Conservation (phyloP, 2,888 invertebrate genomes). For the Heterodera filipjevi region DNA sequence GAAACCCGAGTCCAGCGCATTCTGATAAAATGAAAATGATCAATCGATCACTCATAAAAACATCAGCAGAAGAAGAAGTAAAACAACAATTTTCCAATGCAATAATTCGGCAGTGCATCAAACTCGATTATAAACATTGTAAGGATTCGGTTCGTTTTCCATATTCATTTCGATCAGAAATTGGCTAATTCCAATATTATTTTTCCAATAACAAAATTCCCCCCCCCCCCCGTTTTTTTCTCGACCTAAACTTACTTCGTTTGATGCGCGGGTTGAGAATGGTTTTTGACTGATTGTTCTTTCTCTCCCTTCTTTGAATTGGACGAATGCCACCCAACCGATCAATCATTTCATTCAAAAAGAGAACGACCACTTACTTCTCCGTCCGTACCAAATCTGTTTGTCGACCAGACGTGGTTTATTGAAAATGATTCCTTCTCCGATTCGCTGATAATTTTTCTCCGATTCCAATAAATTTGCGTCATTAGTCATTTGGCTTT, state of each 20-base stretch:
- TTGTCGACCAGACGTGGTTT: neutral
- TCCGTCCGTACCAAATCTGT: neutral
- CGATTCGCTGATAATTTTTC: conserved; percentile 3
- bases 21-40: too few relatives aligned
- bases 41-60: too few relatives aligned
- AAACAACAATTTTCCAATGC: too few relatives aligned
- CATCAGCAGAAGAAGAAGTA: too few relatives aligned
- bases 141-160: too few relatives aligned
- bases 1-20: too few relatives aligned
- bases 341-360: conserved; percentile 3
- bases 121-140: too few relatives aligned
- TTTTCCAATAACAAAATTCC: too few relatives aligned
- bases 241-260: neutral
- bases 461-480: neutral
- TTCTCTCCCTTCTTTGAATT: neutral
- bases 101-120: too few relatives aligned
- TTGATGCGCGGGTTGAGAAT: neutral
- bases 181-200: too few relatives aligned
- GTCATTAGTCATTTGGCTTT: neutral
- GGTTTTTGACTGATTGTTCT: neutral
- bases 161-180: too few relatives aligned
- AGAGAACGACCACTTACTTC: neutral
- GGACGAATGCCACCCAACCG: conserved; percentile 1
- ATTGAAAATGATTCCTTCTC: neutral
- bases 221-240: too few relatives aligned